Percentiles rank a stretch among this genome's conserved stretches.
These are phyloP conservation scores for Coptotermes formosanus DNA, from an alignment of 1,140 invertebrate genomes.

Conservation along the genomic window DNA sequence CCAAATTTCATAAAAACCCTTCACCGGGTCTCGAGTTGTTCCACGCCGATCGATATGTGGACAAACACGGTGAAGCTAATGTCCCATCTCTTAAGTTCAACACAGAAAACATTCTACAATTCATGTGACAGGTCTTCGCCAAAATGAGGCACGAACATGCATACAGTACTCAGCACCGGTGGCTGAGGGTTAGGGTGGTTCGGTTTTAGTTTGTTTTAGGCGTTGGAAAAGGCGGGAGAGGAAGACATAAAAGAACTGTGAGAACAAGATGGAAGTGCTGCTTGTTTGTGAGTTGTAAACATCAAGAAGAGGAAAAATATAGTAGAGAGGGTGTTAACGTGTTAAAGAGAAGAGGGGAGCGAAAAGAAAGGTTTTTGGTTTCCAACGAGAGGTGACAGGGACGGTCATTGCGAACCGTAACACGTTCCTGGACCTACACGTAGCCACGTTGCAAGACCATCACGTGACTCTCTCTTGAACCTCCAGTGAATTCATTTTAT, in stretches of 20 bases:
- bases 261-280: constrained; percentile 6
- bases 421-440: neutral
- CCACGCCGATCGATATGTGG: too few relatives aligned
- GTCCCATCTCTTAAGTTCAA: neutral
- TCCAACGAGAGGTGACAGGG: neutral
- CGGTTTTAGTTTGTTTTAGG: neutral
- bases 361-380: neutral
- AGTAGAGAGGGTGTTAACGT: neutral
- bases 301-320: constrained; percentile 15
- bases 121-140: neutral
- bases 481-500: constrained; percentile 4
- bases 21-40: too few relatives aligned
- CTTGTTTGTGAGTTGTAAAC: neutral
- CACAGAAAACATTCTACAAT: neutral
- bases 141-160: neutral
- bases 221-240: neutral
- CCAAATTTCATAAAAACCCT: too few relatives aligned
- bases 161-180: neutral
- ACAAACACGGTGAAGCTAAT: too few relatives aligned
- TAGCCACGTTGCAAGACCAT: neutral
- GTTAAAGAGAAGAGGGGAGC: constrained; percentile 2
- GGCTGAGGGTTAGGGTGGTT: neutral
- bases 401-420: neutral
- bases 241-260: neutral
- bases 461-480: neutral